Percentiles rank a stretch among this genome's conserved stretches.
phyloP scores from a whole-genome alignment of 2,797 vertebrate genomes.

The Chaunax sp. region DNA sequence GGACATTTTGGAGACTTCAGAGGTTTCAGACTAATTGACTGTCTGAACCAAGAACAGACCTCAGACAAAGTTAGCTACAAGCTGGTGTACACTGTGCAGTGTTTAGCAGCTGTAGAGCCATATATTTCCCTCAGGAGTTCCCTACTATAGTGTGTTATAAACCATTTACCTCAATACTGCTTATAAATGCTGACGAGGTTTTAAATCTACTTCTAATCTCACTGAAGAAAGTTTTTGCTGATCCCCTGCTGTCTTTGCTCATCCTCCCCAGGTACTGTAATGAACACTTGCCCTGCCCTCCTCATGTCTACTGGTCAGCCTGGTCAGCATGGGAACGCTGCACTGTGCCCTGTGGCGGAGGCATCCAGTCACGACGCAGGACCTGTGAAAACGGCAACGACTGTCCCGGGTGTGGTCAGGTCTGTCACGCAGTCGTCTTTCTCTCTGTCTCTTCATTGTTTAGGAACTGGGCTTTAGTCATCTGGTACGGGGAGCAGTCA shows the following conservation, averaged over 20 bases:
- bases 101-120: too few species aligned
- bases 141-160: background rate
- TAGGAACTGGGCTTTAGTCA: constrained; percentile 27
- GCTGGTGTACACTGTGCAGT: background rate
- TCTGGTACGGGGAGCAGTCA: constrained; percentile 32
- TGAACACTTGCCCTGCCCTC: constrained; percentile 94
- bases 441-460: constrained; percentile 27
- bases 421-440: constrained; percentile 67
- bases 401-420: constrained; percentile 93
- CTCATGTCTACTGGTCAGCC: constrained; percentile 94
- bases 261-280: constrained; percentile 91
- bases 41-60: too few species aligned
- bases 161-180: background rate
- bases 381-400: constrained; percentile 96
- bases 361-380: constrained; percentile 92
- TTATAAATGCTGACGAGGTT: background rate
- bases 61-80: background rate
- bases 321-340: constrained; percentile 98
- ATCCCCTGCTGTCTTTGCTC: constrained; percentile 12
- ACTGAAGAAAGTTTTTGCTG: constrained; percentile 3
- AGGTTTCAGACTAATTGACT: too few species aligned
- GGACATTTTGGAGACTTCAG: too few species aligned
- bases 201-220: too few species aligned
- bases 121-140: too few species aligned
- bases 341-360: constrained; percentile 93